Base-by-base conservation (phyloP, 1,140 invertebrate genomes). In the Conopomorpha cramerella region DNA sequence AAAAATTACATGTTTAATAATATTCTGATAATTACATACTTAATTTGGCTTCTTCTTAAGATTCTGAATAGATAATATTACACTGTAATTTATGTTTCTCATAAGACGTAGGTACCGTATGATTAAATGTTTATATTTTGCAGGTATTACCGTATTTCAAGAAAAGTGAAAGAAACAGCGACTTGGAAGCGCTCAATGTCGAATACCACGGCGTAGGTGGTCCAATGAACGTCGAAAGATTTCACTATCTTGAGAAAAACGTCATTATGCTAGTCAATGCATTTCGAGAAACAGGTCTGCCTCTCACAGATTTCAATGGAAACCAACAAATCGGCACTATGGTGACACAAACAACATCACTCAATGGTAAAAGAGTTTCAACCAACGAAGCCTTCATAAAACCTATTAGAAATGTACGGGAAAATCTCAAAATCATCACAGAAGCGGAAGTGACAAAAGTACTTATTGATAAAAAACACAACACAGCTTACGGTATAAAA, bases 121-220 rank as follows among this genome's bases (percentile, higher is more conserved):
- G n/a, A n/a, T n/a, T n/a, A n/a, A n/a, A n/a, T 45, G 2, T 46
- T 51, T 53, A 39, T 45, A 43, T 3, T 43, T 51, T 53, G 38
- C 43, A 68, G 64, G 82, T 91, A 1, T 58, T 92, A 2, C 85
- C 84, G 0, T 93, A 91, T 51, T 93, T 93, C 50, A 84, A 82
- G 44, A 91, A 91, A 56, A 84, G 84, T 0, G 84, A 91, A 68
- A 84, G 87, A 41, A 83, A 84, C 49, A 63, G 81, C 35, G 81
- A 62, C 23, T 32, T 49, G 4, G 54, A 72, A 42, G 48, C 49
- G 10, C 46, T 61, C 19, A 60, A 80, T 46, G 58, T 55, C 0
- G 30, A 74, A 13, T 82, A 81, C 45, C 84, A 86, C 43, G 71
- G 61, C 3, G 66, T 49, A 3, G 63, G 73, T 1, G 85, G 84